A percentile compares a stretch with the other conserved stretches of the same genome.
Conservation (phyloP, 2,888 invertebrate genomes). For the Tillus elongatus region DNA sequence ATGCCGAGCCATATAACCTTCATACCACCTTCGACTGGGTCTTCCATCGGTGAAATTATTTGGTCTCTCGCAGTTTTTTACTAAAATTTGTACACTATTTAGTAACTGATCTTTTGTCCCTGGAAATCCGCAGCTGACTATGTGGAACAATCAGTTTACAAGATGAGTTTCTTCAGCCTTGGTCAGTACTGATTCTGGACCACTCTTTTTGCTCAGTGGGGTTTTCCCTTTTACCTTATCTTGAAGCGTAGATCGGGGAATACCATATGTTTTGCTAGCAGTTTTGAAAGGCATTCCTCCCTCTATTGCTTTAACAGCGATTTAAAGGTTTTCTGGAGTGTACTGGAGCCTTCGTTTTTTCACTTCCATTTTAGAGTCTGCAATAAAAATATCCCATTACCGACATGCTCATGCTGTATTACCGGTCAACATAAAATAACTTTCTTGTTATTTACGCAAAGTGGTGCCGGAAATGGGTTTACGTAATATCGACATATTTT, state of each 20-base stretch:
- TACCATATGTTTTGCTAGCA: neutral
- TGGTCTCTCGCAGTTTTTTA: slow-evolving; percentile 18
- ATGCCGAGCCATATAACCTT: slow-evolving; percentile 30
- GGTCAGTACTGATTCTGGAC: slow-evolving; percentile 5
- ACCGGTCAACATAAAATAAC: too few relatives aligned
- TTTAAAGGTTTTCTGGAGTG: slow-evolving; percentile 5
- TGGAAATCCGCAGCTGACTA: slow-evolving; percentile 28
- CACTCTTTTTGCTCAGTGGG: slow-evolving; percentile 9
- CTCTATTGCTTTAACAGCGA: slow-evolving; percentile 1
- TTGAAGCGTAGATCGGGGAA: slow-evolving; percentile 9
- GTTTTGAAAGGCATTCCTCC: slow-evolving; percentile 5
- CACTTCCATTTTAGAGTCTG: neutral
- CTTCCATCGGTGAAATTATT: slow-evolving; percentile 27
- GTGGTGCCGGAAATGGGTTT: too few relatives aligned
- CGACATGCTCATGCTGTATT: too few relatives aligned
- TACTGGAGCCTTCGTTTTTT: slow-evolving; percentile 6
- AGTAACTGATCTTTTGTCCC: slow-evolving; percentile 28
- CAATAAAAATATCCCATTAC: too few relatives aligned
- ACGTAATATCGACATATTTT: too few relatives aligned
- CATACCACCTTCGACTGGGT: slow-evolving; percentile 33
- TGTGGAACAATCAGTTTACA: slow-evolving; percentile 23
- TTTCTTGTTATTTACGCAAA: too few relatives aligned
- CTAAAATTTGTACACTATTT: slow-evolving; percentile 24
- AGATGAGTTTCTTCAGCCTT: slow-evolving; percentile 6
- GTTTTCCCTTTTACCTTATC: slow-evolving; percentile 5